Percentiles rank a stretch among this genome's conserved stretches.
Evolutionary conservation across 2,113 vertebrate genomes (phyloP).

Genomic region (Ranitomeya variabilis): DNA sequence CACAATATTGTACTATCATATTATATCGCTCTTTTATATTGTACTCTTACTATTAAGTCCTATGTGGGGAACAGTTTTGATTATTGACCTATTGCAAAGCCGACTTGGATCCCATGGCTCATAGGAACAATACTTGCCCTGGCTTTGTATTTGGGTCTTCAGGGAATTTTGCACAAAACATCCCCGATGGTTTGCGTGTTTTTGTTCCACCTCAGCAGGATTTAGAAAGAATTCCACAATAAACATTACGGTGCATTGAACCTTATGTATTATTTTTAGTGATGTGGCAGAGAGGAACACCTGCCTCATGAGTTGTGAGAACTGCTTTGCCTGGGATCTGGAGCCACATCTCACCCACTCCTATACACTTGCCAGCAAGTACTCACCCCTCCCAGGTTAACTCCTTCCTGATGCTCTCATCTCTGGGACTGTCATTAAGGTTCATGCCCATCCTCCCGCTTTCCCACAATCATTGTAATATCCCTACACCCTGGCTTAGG

Average conservation of each 20-base stretch:
- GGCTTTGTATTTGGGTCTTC: no score
- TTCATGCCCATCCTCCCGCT: constrained; percentile 70
- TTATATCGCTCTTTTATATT: background rate
- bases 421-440: constrained; percentile 54
- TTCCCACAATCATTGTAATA: constrained; percentile 72
- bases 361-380: constrained; percentile 34
- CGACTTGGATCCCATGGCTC: no score
- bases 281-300: background rate
- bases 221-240: background rate
- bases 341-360: constrained; percentile 28
- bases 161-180: no score
- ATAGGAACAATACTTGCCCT: no score
- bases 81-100: no score
- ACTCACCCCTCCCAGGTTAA: constrained; percentile 50
- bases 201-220: constrained; percentile 22
- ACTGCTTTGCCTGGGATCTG: constrained; percentile 25
- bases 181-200: background rate
- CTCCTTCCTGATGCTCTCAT: constrained; percentile 5
- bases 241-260: background rate
- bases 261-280: background rate
- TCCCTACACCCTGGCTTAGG: constrained; percentile 61
- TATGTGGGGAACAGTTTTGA: no score
- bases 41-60: no score
- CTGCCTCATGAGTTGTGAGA: constrained; percentile 32
- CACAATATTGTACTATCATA: background rate